Conservation (phyloP, 2,113 vertebrate genomes). For the Melanerpes aurifrons region DNA sequence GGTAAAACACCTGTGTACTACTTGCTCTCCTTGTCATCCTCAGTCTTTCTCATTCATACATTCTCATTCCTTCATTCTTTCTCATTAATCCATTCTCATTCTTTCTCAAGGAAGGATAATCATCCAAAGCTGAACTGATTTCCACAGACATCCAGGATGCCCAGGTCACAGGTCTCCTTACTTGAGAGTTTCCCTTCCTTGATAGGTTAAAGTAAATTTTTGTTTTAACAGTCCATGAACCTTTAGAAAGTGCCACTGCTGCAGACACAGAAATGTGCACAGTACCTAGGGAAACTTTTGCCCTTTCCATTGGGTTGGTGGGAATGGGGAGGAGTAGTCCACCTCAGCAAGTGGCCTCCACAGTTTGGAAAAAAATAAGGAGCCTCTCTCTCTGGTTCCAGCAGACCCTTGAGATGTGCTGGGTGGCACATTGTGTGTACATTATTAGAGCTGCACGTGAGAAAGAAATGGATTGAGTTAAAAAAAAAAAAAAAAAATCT, state of each 20-base stretch:
- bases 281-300: not conserved
- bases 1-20: not conserved
- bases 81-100: too few species aligned
- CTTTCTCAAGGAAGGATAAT: not conserved
- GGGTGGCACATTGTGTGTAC: accelerated
- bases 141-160: not conserved
- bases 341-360: not conserved
- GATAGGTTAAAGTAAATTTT: accelerated
- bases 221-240: not conserved
- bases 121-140: not conserved
- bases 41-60: not conserved
- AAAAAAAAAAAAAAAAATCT: not conserved
- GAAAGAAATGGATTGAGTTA: not conserved
- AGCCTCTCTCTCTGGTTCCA: not conserved
- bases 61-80: too few species aligned
- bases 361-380: not conserved
- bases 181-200: not conserved
- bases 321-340: not conserved
- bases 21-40: not conserved
- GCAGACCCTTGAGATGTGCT: not conserved
- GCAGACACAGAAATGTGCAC: not conserved
- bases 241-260: not conserved
- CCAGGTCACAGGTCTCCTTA: accelerated
- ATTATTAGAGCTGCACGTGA: not conserved
- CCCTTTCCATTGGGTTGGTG: not conserved